A percentile compares a stretch with the other conserved stretches of the same genome.
phyloP scores from a whole-genome alignment of 2,797 vertebrate species.

The Thripadectes ignobilis region DNA sequence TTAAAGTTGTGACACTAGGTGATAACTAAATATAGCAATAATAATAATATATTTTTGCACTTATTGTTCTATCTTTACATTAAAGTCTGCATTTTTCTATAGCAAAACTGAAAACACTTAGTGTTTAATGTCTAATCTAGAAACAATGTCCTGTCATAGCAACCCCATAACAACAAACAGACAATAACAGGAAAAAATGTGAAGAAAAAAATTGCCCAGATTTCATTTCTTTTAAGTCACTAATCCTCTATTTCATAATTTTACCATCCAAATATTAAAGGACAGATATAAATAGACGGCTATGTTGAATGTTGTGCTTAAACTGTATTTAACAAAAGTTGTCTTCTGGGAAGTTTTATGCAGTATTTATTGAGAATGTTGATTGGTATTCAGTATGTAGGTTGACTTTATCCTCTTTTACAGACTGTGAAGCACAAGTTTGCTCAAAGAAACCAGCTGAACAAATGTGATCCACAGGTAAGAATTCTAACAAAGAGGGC shows the following conservation, averaged over 20 bases:
- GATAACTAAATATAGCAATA: neutral
- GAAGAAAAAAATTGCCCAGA: neutral
- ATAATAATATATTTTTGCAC: neutral
- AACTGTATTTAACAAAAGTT: neutral
- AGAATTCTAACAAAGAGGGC: neutral
- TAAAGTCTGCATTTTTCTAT: neutral
- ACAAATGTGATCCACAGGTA: conserved; percentile 63
- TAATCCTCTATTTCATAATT: neutral
- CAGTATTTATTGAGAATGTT: neutral
- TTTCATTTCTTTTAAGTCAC: neutral
- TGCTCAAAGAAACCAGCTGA: conserved; percentile 39
- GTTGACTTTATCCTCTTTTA: conserved; percentile 54
- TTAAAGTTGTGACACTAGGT: neutral
- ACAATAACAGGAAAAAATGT: neutral
- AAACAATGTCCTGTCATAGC: neutral
- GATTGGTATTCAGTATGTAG: neutral
- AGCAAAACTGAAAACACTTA: neutral
- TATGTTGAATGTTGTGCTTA: neutral
- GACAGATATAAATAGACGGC: neutral
- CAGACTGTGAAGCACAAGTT: conserved; percentile 64
- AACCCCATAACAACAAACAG: neutral
- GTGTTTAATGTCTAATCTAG: neutral
- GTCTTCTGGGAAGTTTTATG: neutral
- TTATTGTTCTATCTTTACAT: neutral
- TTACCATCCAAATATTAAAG: neutral